Conservation (phyloP, 2,797 vertebrate genomes). For the Macrochelys suwanniensis region DNA sequence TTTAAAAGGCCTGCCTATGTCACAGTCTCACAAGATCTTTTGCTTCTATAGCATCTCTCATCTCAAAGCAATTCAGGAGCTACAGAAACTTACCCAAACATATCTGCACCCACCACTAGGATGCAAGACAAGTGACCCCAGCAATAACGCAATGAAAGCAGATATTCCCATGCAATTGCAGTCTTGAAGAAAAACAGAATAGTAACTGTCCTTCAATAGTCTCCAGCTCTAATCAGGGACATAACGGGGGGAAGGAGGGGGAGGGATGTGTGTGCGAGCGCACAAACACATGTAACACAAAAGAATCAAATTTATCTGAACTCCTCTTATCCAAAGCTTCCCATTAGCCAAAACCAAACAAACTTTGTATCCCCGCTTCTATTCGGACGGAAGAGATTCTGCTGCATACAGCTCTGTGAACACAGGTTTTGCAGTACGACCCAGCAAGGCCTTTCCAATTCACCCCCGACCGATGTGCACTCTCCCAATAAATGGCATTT, state of each 20-base stretch:
- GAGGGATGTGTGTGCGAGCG: not conserved
- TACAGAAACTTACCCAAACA: not conserved
- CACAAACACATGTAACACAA: not conserved
- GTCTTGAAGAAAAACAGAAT: not conserved
- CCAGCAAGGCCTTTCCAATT: not conserved
- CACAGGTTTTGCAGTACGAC: not conserved
- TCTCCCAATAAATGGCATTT: not conserved
- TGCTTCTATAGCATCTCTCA: fast-evolving
- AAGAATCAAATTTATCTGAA: not conserved
- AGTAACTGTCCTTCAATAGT: not conserved
- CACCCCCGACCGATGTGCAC: not conserved
- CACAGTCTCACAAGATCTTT: not conserved
- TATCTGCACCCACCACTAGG: too few species aligned
- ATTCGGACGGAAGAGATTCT: not conserved
- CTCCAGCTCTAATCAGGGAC: not conserved
- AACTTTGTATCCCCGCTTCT: not conserved
- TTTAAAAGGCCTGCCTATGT: fast-evolving
- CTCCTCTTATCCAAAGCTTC: not conserved
- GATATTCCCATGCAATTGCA: too few species aligned
- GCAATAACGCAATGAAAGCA: not conserved
- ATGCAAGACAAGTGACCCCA: not conserved
- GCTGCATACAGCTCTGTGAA: not conserved
- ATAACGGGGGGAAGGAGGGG: too few species aligned
- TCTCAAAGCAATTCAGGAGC: not conserved
- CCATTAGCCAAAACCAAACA: not conserved